Percentiles rank a stretch among this genome's conserved stretches.
Evolutionary conservation across 2,113 vertebrate genomes (phyloP).

Genomic region (Pseudorasbora parva): DNA sequence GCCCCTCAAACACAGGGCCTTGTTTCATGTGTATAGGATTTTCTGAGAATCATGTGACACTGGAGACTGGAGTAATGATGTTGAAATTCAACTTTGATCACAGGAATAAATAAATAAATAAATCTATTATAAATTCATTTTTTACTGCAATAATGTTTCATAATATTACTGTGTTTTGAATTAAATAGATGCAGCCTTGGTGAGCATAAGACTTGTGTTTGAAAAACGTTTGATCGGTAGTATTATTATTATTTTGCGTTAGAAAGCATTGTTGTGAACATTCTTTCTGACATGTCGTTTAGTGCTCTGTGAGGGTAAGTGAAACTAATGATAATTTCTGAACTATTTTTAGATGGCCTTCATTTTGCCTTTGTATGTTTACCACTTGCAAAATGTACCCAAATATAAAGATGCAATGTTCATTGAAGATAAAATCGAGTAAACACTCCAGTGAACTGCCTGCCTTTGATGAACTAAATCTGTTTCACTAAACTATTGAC

Average conservation of each 20-base stretch:
- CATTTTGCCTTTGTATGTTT: neutral
- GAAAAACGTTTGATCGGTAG: no score
- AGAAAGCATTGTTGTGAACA: neutral
- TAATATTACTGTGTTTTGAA: neutral
- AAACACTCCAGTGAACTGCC: neutral
- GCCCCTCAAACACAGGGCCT: no score
- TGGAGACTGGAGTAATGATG: no score
- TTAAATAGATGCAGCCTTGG: neutral
- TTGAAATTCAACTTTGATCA: neutral
- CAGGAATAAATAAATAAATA: neutral
- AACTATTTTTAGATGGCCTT: neutral
- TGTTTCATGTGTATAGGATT: no score
- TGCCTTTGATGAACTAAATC: slow-evolving; percentile 30
- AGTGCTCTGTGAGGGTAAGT: neutral
- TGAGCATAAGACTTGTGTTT: neutral
- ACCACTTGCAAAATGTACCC: slow-evolving; percentile 1
- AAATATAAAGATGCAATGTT: slow-evolving; percentile 6
- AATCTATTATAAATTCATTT: no score
- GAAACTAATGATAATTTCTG: neutral
- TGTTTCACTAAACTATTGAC: slow-evolving; percentile 27
- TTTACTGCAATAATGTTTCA: neutral
- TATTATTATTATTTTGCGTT: neutral
- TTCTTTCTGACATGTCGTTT: neutral
- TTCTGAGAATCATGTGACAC: no score
- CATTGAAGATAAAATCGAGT: slow-evolving; percentile 32